Percentiles rank a stretch among this genome's conserved stretches.
These are phyloP conservation scores for Coelopa frigida DNA, from an alignment of 1,140 invertebrate genomes.

Conservation along the genomic window DNA sequence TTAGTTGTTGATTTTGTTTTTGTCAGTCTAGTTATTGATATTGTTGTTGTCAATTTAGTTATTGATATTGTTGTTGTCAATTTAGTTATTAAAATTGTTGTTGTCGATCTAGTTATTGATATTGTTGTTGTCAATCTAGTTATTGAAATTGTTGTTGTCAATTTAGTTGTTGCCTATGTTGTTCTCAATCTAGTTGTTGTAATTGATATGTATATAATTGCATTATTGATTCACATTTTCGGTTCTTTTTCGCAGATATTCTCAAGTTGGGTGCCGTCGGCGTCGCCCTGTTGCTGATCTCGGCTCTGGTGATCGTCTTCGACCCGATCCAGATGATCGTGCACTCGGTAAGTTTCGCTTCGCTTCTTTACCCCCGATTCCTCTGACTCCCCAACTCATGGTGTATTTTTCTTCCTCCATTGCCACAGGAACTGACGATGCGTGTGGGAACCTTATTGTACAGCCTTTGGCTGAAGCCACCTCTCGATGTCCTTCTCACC, in stretches of 20 bases:
- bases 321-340: constrained; percentile 49
- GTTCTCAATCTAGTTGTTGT: constrained; percentile 3
- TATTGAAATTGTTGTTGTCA: constrained; percentile 6
- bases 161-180: background rate
- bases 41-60: constrained; percentile 5
- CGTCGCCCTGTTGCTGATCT: constrained; percentile 40
- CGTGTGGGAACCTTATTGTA: constrained; percentile 52
- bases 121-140: constrained; percentile 3
- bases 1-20: background rate
- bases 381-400: background rate
- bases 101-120: background rate
- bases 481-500: constrained; percentile 61
- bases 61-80: background rate
- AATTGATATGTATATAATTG: too few relatives aligned
- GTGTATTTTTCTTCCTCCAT: background rate
- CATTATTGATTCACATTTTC: too few relatives aligned
- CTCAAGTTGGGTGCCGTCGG: constrained; percentile 33
- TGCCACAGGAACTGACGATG: constrained; percentile 50
- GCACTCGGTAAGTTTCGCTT: constrained; percentile 47
- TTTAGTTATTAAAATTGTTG: background rate
- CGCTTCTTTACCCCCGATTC: background rate
- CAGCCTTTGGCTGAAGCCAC: constrained; percentile 61
- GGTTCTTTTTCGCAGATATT: constrained; percentile 25
- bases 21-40: background rate
- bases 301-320: constrained; percentile 47